phyloP scores from a whole-genome alignment of 2,797 vertebrate species.

The Catamblyrhynchus diadema region DNA sequence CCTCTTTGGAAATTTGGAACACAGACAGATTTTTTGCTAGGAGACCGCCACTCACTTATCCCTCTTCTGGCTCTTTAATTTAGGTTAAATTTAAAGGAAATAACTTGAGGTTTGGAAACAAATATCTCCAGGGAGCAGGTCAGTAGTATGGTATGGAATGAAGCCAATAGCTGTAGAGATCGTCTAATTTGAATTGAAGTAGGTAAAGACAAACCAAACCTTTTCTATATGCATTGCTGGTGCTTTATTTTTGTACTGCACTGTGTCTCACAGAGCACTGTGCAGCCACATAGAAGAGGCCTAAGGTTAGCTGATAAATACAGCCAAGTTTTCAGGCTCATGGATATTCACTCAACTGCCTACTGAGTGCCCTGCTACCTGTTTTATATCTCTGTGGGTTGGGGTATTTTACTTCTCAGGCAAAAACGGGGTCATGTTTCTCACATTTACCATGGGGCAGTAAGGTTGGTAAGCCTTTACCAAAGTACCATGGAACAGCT shows the following conservation, averaged over 20 bases:
- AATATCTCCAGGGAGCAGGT: slow-evolving; percentile 14
- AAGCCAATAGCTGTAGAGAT: not conserved
- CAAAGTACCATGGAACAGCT: not conserved
- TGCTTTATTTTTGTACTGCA: not conserved
- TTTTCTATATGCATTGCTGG: not conserved
- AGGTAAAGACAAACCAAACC: not conserved
- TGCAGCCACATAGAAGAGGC: not conserved
- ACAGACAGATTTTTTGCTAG: not conserved
- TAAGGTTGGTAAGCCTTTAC: not conserved
- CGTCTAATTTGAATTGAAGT: not conserved
- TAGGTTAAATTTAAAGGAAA: slow-evolving; percentile 37
- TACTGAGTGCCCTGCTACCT: not conserved
- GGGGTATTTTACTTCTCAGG: not conserved
- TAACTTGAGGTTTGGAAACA: slow-evolving; percentile 39
- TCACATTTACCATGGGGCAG: not conserved
- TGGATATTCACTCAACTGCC: not conserved
- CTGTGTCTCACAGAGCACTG: not conserved
- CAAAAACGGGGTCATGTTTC: not conserved
- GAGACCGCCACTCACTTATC: not conserved
- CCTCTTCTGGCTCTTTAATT: not conserved
- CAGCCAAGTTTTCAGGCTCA: not conserved
- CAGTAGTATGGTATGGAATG: not conserved
- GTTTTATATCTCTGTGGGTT: not conserved
- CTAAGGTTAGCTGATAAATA: not conserved
- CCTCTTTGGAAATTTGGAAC: slow-evolving; percentile 1